phyloP scores from a whole-genome alignment of 2,888 invertebrate species.

The Idaea biselata region DNA sequence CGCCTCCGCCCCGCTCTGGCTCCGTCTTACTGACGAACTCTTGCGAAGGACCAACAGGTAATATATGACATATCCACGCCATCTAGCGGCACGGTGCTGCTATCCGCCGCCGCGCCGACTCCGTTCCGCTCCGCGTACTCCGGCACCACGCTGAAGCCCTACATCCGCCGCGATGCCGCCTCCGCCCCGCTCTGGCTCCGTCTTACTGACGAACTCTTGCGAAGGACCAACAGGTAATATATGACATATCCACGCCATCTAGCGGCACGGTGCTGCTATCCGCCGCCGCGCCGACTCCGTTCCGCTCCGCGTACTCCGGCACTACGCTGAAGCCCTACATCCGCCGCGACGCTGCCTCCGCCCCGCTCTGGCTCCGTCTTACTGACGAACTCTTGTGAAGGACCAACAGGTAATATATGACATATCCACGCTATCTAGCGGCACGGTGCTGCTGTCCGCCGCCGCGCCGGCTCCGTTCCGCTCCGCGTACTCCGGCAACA shows the following conservation, averaged over 20 bases:
- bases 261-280: conserved; percentile 78
- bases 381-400: conserved; percentile 82
- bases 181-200: conserved; percentile 86
- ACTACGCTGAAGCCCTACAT: conserved; percentile 91
- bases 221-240: conserved; percentile 71
- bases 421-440: conserved; percentile 54
- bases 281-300: conserved; percentile 71
- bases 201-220: conserved; percentile 83
- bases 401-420: conserved; percentile 64
- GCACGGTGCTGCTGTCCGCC: conserved; percentile 76
- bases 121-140: conserved; percentile 86
- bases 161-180: conserved; percentile 86
- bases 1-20: conserved; percentile 84
- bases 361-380: conserved; percentile 86
- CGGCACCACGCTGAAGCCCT: conserved; percentile 88
- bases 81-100: conserved; percentile 70
- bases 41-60: conserved; percentile 76
- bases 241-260: conserved; percentile 42
- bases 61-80: conserved; percentile 39
- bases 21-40: conserved; percentile 85
- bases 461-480: conserved; percentile 80
- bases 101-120: conserved; percentile 74
- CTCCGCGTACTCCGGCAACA: conserved; percentile 85
- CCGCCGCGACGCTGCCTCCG: conserved; percentile 83
- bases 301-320: conserved; percentile 86